Evolutionary conservation across 2,113 vertebrate genomes (phyloP).

Genomic region (Nothoprocta pentlandii): DNA sequence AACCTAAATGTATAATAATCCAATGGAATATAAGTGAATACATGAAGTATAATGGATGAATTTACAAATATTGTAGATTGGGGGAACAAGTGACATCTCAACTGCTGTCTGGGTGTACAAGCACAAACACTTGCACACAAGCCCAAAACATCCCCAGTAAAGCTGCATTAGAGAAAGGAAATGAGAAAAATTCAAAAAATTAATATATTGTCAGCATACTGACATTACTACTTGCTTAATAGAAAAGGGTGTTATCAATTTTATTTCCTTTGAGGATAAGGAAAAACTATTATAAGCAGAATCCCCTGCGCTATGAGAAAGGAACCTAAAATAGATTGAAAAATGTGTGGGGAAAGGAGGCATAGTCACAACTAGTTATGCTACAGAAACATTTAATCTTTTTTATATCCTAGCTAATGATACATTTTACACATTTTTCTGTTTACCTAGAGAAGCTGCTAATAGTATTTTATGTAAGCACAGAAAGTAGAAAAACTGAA

Average conservation of each 20-base stretch:
- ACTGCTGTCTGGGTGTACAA: constrained; percentile 21
- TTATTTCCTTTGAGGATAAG: constrained; percentile 36
- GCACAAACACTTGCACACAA: neutral
- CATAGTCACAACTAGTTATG: constrained; percentile 7
- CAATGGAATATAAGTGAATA: constrained; percentile 16
- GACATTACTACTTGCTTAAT: constrained; percentile 14
- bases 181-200: constrained; percentile 24
- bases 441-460: constrained; percentile 25
- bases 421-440: constrained; percentile 26
- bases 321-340: constrained; percentile 50
- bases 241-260: constrained; percentile 43
- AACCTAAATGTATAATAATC: constrained; percentile 50
- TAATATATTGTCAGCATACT: constrained; percentile 24
- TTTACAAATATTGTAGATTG: constrained; percentile 59
- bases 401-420: neutral
- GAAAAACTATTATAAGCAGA: constrained; percentile 40
- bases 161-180: constrained; percentile 21
- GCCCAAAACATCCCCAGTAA: neutral
- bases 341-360: constrained; percentile 1
- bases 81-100: neutral
- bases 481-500: constrained; percentile 10
- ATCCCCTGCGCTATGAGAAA: constrained; percentile 21
- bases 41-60: constrained; percentile 53
- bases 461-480: neutral
- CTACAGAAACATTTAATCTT: neutral